Conservation (phyloP, 1,140 invertebrate species). For the Eumeta japonica region DNA sequence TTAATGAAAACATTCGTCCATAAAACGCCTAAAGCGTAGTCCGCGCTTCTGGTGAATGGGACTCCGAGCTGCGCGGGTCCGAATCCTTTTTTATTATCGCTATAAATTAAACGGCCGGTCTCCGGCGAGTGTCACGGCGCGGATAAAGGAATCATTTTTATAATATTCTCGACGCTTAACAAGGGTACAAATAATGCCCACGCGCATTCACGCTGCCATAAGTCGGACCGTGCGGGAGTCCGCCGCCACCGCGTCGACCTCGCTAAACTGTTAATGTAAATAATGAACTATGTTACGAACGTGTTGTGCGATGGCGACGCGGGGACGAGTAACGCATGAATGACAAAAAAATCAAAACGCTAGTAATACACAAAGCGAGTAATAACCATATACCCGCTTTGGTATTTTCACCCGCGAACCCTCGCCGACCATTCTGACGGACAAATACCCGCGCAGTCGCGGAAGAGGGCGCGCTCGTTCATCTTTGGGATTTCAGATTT, state of each 20-base stretch:
- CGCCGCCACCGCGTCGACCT: conserved; percentile 47
- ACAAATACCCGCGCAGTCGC: too few relatives aligned
- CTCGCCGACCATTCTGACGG: too few relatives aligned
- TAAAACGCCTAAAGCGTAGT: conserved; percentile 46
- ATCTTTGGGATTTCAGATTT: too few relatives aligned
- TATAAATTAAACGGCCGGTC: conserved; percentile 58
- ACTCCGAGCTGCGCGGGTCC: conserved; percentile 50
- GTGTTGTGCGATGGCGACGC: conserved; percentile 6
- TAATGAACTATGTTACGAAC: conserved; percentile 54
- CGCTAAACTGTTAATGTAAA: conserved; percentile 60
- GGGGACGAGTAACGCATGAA: too few relatives aligned
- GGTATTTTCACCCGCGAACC: too few relatives aligned
- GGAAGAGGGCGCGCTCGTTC: too few relatives aligned
- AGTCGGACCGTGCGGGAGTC: conserved; percentile 38
- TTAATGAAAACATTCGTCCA: conserved; percentile 56
- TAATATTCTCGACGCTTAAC: conserved; percentile 59
- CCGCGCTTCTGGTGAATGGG: conserved; percentile 55
- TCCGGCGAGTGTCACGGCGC: conserved; percentile 50
- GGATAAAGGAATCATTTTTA: conserved; percentile 59
- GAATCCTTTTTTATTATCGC: conserved; percentile 56
- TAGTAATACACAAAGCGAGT: too few relatives aligned
- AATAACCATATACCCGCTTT: too few relatives aligned
- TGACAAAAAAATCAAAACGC: too few relatives aligned
- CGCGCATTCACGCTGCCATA: conserved; percentile 54
- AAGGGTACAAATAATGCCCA: conserved; percentile 58